phyloP scores from a whole-genome alignment of 2,113 vertebrate genomes.

The Elaphurus davidianus region DNA sequence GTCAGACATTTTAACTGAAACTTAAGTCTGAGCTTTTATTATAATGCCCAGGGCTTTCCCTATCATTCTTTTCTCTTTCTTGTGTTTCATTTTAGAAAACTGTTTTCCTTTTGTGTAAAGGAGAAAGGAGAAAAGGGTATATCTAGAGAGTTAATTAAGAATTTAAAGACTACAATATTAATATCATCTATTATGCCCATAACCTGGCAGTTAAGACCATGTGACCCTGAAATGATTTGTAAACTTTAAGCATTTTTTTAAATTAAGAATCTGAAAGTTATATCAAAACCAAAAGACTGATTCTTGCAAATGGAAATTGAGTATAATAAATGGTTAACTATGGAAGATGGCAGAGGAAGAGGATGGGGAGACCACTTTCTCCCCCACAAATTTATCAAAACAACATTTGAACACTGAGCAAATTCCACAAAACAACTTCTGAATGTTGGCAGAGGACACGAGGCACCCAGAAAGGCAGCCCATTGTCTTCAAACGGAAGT shows the following conservation, averaged over 20 bases:
- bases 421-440: not conserved
- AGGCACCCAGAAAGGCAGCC: not conserved
- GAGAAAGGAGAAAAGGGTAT: not conserved
- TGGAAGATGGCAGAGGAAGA: not conserved
- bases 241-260: not conserved
- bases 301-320: not conserved
- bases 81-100: not conserved
- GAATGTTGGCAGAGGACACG: accelerated
- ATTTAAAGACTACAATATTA: not conserved
- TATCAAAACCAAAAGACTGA: not conserved
- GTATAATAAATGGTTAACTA: not conserved
- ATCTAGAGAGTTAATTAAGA: not conserved
- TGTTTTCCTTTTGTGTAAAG: not conserved
- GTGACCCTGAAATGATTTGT: not conserved
- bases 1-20: not conserved
- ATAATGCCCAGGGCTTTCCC: accelerated
- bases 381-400: accelerated
- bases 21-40: not conserved
- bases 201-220: not conserved
- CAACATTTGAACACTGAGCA: not conserved
- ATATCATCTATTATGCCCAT: not conserved
- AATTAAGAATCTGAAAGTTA: not conserved
- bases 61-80: not conserved
- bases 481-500: not conserved
- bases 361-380: not conserved